Percentiles rank a stretch among this genome's conserved stretches.
Conservation (phyloP, 1,140 invertebrate species). For the Melitaea cinxia region DNA sequence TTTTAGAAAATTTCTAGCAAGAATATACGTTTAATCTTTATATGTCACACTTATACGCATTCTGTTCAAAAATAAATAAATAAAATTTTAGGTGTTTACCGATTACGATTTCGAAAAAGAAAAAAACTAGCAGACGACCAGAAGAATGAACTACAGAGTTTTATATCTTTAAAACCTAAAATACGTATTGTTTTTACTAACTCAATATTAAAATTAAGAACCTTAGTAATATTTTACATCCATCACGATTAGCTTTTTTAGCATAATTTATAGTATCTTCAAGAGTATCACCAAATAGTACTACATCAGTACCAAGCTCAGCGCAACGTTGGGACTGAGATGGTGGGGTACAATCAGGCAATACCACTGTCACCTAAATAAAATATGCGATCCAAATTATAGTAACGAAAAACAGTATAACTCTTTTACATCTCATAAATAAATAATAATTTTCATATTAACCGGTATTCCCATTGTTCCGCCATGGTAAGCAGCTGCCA, state of each 20-base stretch:
- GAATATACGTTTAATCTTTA: no score
- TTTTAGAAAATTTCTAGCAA: no score
- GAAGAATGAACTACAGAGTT: no score
- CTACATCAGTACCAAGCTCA: conserved; percentile 65
- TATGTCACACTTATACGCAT: no score
- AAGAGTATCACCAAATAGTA: conserved; percentile 56
- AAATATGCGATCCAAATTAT: neutral
- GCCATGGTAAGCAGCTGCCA: conserved; percentile 67
- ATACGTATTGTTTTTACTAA: no score
- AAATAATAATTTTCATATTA: neutral
- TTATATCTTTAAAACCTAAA: no score
- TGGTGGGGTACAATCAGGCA: conserved; percentile 47
- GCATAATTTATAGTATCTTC: conserved; percentile 57
- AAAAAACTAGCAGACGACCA: no score
- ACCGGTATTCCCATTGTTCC: conserved; percentile 59
- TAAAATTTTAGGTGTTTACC: no score
- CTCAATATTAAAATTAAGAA: conserved; percentile 23
- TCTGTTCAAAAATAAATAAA: no score
- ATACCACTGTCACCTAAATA: conserved; percentile 15
- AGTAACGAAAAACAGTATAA: neutral
- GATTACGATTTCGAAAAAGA: no score
- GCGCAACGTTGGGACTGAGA: conserved; percentile 62
- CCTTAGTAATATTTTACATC: conserved; percentile 53
- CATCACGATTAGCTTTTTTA: conserved; percentile 53
- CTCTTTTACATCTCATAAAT: no score